Percentiles rank a stretch among this genome's conserved stretches.
Evolutionary conservation across 2,113 vertebrate species (phyloP).

Genomic region (Gorsachius goisagi): DNA sequence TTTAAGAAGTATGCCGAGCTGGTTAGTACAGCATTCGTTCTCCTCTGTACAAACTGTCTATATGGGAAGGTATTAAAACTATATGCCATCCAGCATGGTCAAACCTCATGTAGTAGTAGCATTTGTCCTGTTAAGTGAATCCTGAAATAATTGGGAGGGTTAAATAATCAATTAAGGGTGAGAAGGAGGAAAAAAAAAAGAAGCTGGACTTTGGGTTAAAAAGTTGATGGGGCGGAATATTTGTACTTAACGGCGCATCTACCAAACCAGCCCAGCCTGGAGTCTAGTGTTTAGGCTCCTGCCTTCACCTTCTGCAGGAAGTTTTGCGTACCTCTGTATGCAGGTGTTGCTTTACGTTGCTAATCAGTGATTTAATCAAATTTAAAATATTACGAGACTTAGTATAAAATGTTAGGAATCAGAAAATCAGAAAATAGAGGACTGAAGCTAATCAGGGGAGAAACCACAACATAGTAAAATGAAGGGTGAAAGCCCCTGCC

Average conservation of each 20-base stretch:
- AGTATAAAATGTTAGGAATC: not conserved
- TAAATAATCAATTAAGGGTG: not conserved
- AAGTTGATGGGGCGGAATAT: not conserved
- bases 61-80: not conserved
- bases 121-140: not conserved
- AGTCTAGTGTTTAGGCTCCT: not conserved
- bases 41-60: not conserved
- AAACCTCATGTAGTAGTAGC: not conserved
- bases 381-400: not conserved
- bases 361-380: not conserved
- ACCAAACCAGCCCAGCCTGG: not conserved
- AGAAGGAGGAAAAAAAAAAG: not conserved
- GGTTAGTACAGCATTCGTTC: slow-evolving; percentile 76
- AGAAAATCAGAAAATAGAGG: not conserved
- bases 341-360: not conserved
- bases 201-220: not conserved
- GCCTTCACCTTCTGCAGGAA: not conserved
- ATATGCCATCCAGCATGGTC: not conserved
- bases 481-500: not conserved
- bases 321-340: not conserved
- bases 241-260: not conserved
- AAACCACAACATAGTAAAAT: not conserved
- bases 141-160: not conserved
- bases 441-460: not conserved
- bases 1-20: slow-evolving; percentile 87